A percentile compares a stretch with the other conserved stretches of the same genome.
phyloP scores from a whole-genome alignment of 2,113 vertebrate genomes.

The Micronycteris hirsuta region DNA sequence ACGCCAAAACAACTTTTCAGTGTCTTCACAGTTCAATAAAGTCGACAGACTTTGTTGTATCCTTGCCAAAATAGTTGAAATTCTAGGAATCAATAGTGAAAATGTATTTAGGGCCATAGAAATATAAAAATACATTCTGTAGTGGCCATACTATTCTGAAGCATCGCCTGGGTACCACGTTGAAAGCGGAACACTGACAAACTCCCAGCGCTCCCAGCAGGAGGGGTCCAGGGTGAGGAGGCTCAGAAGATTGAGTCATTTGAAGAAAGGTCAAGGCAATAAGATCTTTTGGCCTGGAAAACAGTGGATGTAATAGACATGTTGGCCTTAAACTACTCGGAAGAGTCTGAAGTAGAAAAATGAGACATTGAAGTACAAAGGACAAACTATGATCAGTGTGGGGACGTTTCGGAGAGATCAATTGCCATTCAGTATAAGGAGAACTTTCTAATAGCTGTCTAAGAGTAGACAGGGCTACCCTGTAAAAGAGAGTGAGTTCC shows the following conservation, averaged over 20 bases:
- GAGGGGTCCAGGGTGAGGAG: neutral
- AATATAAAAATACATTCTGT: neutral
- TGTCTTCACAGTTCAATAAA: neutral
- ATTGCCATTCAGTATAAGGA: neutral
- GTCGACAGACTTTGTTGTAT: neutral
- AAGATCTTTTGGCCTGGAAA: neutral
- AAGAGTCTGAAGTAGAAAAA: neutral
- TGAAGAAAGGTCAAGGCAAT: neutral
- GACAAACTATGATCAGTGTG: neutral
- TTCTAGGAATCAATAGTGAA: neutral
- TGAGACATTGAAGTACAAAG: neutral
- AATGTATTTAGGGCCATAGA: neutral
- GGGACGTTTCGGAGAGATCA: neutral
- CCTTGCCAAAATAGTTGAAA: neutral
- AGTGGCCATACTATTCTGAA: neutral
- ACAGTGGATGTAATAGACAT: neutral
- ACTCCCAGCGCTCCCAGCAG: neutral
- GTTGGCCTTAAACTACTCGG: neutral
- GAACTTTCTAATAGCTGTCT: constrained; percentile 7
- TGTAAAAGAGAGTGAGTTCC: neutral
- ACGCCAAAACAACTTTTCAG: neutral
- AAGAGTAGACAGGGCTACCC: neutral
- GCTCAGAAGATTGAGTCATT: neutral
- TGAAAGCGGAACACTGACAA: neutral
- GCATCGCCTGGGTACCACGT: neutral